phyloP scores from a whole-genome alignment of 2,113 vertebrate species.

The Todiramphus saurophagus region DNA sequence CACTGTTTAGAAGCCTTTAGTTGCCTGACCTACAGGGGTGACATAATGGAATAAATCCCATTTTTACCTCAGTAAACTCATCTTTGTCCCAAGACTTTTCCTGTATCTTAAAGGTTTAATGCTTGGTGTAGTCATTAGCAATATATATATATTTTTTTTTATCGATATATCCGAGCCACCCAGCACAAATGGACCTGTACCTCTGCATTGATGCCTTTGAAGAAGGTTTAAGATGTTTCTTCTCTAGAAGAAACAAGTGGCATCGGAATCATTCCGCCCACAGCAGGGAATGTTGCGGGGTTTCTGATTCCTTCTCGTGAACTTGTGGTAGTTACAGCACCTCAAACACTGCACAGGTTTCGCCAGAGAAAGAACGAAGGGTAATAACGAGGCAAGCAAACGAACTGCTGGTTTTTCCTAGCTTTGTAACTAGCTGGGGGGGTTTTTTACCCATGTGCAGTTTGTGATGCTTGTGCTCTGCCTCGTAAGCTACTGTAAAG shows the following conservation, averaged over 20 bases:
- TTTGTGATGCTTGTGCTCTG: background rate
- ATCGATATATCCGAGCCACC: background rate
- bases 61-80: background rate
- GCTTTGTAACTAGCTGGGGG: background rate
- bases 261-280: background rate
- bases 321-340: background rate
- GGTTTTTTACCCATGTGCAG: fast-evolving
- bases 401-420: background rate
- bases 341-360: background rate
- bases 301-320: background rate
- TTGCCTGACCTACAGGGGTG: background rate
- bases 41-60: background rate
- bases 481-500: background rate
- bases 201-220: background rate
- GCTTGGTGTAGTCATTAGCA: background rate
- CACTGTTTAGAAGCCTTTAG: background rate
- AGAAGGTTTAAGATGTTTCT: background rate
- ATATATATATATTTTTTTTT: background rate
- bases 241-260: background rate
- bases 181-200: background rate
- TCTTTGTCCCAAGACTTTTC: background rate
- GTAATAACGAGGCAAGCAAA: background rate
- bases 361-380: background rate
- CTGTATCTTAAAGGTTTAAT: background rate
- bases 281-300: background rate